Evolutionary conservation across 2,113 vertebrate genomes (phyloP).

Genomic region (Prolemur simus): DNA sequence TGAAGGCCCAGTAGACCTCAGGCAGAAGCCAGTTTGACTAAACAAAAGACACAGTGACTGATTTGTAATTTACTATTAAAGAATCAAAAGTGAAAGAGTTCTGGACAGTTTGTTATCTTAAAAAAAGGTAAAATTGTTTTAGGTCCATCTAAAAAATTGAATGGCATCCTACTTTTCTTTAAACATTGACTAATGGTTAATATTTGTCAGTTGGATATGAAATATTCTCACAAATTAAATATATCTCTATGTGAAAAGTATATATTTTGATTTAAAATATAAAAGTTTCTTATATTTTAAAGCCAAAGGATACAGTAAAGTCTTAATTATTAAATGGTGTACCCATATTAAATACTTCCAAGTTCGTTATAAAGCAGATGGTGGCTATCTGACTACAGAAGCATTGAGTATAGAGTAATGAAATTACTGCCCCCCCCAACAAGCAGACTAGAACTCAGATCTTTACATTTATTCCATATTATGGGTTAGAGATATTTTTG

Average conservation of each 20-base stretch:
- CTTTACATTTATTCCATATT: background rate
- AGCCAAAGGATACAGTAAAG: background rate
- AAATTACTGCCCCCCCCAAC: background rate
- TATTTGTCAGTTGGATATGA: background rate
- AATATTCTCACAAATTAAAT: slow-evolving; percentile 21
- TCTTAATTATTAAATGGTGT: background rate
- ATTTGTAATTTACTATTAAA: background rate
- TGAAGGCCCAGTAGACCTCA: background rate
- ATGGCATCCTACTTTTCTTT: background rate
- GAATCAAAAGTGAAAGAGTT: background rate
- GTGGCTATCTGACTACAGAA: background rate
- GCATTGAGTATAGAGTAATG: background rate
- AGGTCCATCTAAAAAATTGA: background rate
- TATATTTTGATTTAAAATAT: slow-evolving; percentile 31
- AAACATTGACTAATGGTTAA: background rate
- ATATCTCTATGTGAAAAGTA: background rate
- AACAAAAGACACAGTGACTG: background rate
- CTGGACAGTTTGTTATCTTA: background rate
- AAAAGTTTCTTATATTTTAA: slow-evolving; percentile 31
- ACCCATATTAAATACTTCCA: background rate
- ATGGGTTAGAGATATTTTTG: background rate
- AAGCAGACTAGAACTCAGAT: background rate
- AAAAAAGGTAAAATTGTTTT: background rate
- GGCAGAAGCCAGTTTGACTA: background rate
- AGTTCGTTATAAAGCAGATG: background rate